Evolutionary conservation across 2,113 vertebrate species (phyloP), one percentile per base, ranked within the genome.

Genomic region (Clinocottus analis): DNA sequence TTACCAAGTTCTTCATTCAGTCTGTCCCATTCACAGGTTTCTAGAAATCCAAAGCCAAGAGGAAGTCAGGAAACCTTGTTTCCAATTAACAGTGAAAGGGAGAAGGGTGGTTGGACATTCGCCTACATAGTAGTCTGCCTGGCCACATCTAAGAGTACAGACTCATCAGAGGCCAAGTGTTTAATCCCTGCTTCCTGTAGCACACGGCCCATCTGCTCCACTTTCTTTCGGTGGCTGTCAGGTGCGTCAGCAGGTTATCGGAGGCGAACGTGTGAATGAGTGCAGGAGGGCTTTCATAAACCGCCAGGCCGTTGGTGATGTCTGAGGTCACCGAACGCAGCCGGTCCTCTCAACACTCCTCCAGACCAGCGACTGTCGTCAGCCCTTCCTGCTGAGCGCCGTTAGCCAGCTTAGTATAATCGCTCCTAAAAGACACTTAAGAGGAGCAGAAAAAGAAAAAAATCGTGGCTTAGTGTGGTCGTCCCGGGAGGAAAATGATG

Each of bases 321-420:
- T 56, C 59, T 21, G 59, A 61, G 82, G 79, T 85, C 69, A 76
- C 10, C 59, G 87, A 69, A 82, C 81, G 64, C 31, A 73, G 75
- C 72, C 31, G 63, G 47, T 55, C 49, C 27, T 29, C 43, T 64
- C 74, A 77, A 25, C 41, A 67, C 63, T 69, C 47, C 49, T n/a
- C 16, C 29, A 51, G 63, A 45, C 41, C 56, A 39, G 13, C 21
- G 75, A 71, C 62, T 39, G 63, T 61, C 61, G 14, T 31, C 53
- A 12, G 64, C 74, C 13, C 74, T 81, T 87, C 80, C 90, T 85
- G 83, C 61, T 61, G 70, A 68, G 60, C 72, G 73, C 79, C 8
- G 77, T 77, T 23, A 74, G 56, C 59, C 69, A 84, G 62, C 70
- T 90, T 86, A 91, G 35, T 64, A 74, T 92, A 89, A 93, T 93